Percentiles rank a stretch among this genome's conserved stretches.
phyloP scores from a whole-genome alignment of 2,113 vertebrate genomes.

The Macroglossus sobrinus region DNA sequence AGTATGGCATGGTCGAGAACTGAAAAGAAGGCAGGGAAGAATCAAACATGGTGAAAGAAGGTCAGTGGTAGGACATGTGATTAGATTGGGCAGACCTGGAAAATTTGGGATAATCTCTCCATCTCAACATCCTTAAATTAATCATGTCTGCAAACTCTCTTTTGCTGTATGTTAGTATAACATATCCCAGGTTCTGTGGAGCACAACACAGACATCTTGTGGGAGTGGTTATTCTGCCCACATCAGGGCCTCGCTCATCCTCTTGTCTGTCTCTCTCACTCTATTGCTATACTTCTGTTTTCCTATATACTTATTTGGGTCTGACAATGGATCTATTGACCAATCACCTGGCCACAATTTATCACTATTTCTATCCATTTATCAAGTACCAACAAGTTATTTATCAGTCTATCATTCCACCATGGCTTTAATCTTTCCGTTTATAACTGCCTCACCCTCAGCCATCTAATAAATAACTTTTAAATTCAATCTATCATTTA shows the following conservation, averaged over 20 bases:
- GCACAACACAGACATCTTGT: neutral
- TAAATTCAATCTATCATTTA: neutral
- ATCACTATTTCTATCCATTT: neutral
- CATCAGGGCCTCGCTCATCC: neutral
- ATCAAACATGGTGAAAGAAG: neutral
- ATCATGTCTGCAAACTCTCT: neutral
- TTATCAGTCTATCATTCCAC: neutral
- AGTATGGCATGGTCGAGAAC: neutral
- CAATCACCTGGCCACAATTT: neutral
- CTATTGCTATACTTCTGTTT: neutral
- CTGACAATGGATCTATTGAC: neutral
- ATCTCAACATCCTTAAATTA: neutral
- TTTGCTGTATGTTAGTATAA: neutral
- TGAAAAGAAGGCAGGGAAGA: neutral
- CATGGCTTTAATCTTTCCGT: neutral
- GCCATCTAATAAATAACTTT: neutral
- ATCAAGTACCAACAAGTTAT: neutral
- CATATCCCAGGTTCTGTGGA: neutral
- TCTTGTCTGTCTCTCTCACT: neutral
- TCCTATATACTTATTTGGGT: neutral
- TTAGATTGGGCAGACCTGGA: neutral
- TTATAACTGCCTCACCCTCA: neutral
- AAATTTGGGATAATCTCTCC: neutral
- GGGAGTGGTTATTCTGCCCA: neutral
- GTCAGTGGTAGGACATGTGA: neutral